These are phyloP conservation scores for Eupithecia tripunctaria DNA, from an alignment of 2,888 invertebrate genomes.

Conservation along the genomic window DNA sequence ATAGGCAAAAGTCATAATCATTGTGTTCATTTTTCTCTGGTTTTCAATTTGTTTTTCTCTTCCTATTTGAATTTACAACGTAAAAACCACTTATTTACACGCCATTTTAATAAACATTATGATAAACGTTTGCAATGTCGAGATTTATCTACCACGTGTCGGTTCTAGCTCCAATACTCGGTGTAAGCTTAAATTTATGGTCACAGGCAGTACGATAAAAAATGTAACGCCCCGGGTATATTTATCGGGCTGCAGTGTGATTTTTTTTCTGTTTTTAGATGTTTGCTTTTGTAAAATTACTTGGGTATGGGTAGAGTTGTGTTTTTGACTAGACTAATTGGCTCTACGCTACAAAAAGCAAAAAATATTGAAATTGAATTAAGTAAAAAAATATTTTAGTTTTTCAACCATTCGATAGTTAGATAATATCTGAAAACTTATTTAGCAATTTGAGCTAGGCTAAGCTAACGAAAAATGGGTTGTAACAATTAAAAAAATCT, in stretches of 20 bases:
- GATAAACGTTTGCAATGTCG: conserved; percentile 50
- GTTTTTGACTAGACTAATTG: not conserved
- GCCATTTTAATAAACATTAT: conserved; percentile 46
- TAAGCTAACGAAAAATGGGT: no score
- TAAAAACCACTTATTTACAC: not conserved
- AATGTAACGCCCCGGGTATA: conserved; percentile 67
- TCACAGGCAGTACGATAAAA: conserved; percentile 73
- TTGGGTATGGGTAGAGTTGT: conserved; percentile 7
- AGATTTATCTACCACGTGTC: conserved; percentile 69
- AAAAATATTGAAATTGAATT: not conserved
- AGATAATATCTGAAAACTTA: not conserved
- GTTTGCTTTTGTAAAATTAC: conserved; percentile 22
- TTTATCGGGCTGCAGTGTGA: conserved; percentile 59
- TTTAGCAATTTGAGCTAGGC: no score
- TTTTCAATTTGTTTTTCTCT: not conserved
- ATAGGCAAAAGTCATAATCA: not conserved
- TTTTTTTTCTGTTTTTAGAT: conserved; percentile 51
- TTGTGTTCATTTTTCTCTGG: not conserved
- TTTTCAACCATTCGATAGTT: no score
- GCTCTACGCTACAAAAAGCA: not conserved
- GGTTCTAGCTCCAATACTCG: conserved; percentile 61
- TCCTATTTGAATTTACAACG: not conserved
- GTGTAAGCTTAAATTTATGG: conserved; percentile 79
- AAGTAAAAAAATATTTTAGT: no score
- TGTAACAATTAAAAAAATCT: no score